Base-by-base conservation (phyloP, 2,888 invertebrate genomes). In the Miltochrista miniata region DNA sequence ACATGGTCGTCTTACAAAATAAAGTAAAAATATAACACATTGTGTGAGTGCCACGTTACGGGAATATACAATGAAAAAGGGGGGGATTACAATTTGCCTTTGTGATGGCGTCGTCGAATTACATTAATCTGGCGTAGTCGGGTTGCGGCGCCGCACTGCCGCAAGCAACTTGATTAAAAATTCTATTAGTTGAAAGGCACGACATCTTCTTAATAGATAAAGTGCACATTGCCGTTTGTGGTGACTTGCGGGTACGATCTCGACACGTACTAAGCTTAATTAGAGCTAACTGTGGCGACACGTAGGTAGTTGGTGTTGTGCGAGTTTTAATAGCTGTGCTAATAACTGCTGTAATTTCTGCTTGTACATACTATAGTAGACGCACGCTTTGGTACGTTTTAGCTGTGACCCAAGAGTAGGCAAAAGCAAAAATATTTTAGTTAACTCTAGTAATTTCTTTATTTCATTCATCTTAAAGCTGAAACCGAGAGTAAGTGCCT, bases 51-150 rank as follows among this genome's bases (percentile, higher is more conserved):
- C 80, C 78, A 76, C 76, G 82, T 81, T 80, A 81, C 81, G 77
- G 81, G 76, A 79, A 81, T 80, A 76, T 81, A 81, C 84, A 87
- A 87, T 86, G 84, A 83, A 85, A 38, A 77, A 83, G 82, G 18
- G 83, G 84, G 61, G 88, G 85, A 89, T 90, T 89, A 89, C 89
- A 90, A 90, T 90, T 90, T 90, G 90, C 90, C 83, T 90, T 90
- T 90, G 90, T 90, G 88, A 90, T 81, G 83, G 81, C 87, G 83
- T 83, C 82, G 85, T 88, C 87, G 87, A 90, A 90, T 91, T 90
- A 89, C 90, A 91, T 91, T 90, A 90, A 89, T 89, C 87, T 84
- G 87, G 84, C 83, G 85, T 74, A 76, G 80, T 81, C 79, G 82
- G 74, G 81, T 79, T 74, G 77, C 62, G 73, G 75, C 76, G 76